Evolutionary conservation across 2,797 vertebrate genomes (phyloP).

Genomic region (Choloepus didactylus): DNA sequence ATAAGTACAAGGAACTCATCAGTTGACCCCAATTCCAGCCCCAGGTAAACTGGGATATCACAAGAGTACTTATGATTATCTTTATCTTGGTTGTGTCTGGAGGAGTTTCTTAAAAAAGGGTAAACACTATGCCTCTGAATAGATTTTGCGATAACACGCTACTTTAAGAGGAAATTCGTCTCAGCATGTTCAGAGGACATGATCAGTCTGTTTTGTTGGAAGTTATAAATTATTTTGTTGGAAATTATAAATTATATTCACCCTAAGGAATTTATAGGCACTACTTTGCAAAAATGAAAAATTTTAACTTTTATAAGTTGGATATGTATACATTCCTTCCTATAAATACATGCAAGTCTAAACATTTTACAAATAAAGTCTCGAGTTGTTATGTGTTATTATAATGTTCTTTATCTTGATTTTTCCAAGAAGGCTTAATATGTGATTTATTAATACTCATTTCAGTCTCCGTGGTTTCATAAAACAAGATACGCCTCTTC

Average conservation of each 20-base stretch:
- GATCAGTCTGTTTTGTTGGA: background rate
- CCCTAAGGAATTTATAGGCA: background rate
- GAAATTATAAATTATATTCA: background rate
- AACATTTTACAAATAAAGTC: background rate
- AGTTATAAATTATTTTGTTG: background rate
- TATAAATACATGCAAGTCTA: background rate
- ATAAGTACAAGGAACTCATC: background rate
- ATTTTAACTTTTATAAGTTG: background rate
- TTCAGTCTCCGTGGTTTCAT: background rate
- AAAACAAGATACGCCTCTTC: background rate
- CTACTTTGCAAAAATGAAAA: constrained; percentile 18
- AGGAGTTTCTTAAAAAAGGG: background rate
- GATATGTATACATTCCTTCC: background rate
- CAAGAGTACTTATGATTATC: background rate
- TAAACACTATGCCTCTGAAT: background rate
- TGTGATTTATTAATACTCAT: constrained; percentile 33
- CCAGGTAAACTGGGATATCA: background rate
- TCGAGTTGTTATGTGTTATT: background rate
- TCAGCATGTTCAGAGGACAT: background rate
- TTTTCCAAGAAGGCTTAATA: background rate
- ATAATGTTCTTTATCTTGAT: constrained; percentile 1
- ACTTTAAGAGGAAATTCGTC: constrained; percentile 3
- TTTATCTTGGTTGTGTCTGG: background rate
- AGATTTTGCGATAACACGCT: background rate
- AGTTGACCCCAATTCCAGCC: background rate